phyloP scores from a whole-genome alignment of 2,888 invertebrate genomes.

The Aporophyla lueneburgensis region DNA sequence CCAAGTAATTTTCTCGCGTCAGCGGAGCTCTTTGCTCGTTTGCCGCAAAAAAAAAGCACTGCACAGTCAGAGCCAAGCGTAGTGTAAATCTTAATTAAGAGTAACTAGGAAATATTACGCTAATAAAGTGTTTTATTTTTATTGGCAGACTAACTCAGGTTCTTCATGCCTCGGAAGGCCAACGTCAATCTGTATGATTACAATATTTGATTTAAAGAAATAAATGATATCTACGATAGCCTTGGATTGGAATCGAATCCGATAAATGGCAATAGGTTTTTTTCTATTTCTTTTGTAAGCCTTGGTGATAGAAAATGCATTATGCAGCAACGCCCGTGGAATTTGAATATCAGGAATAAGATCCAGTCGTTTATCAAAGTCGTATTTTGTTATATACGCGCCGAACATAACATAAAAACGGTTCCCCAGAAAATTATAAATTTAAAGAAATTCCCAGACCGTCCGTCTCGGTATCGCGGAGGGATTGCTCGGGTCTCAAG shows the following conservation, averaged over 20 bases:
- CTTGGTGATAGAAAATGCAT: conserved; percentile 26
- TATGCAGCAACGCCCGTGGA: conserved; percentile 24
- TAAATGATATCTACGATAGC: not conserved
- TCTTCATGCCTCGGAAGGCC: not conserved
- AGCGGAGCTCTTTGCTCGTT: conserved; percentile 1
- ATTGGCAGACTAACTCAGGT: not conserved
- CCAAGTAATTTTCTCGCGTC: conserved; percentile 7
- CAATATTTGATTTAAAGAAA: not conserved
- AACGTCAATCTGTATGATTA: conserved; percentile 6
- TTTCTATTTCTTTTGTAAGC: not conserved
- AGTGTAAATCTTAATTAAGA: conserved; percentile 31
- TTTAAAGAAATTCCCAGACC: not conserved
- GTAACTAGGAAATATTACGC: conserved; percentile 25
- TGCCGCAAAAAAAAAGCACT: not conserved
- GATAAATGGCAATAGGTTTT: conserved; percentile 14
- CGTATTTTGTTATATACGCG: conserved; percentile 24
- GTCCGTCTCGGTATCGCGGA: not conserved
- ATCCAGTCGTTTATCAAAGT: conserved; percentile 49
- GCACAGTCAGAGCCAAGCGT: not conserved
- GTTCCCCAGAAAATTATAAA: conserved; percentile 1
- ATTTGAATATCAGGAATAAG: conserved; percentile 35
- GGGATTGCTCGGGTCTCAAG: not conserved
- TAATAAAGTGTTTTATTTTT: conserved; percentile 12
- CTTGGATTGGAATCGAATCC: conserved; percentile 14
- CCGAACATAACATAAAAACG: conserved; percentile 10